Conservation (phyloP, 2,113 vertebrate species). For the Uropsilus gracilis region DNA sequence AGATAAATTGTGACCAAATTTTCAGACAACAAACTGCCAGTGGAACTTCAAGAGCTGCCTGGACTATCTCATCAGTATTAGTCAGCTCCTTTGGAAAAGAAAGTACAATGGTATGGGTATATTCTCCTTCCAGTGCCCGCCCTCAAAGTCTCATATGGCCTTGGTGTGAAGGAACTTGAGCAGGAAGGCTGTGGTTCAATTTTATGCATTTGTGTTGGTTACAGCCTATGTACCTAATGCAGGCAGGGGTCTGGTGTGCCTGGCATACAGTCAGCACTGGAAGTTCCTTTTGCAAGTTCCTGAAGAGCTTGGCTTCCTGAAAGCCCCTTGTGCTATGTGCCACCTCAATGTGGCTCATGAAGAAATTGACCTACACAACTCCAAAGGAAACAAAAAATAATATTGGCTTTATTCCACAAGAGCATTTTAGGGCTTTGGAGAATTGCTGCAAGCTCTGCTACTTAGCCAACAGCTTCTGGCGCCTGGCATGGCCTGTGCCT, state of each 20-base stretch:
- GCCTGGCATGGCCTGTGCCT: constrained; percentile 88
- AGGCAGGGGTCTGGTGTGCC: constrained; percentile 89
- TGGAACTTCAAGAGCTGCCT: constrained; percentile 88
- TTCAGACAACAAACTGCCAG: constrained; percentile 89
- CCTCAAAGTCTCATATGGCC: constrained; percentile 92
- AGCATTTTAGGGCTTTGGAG: constrained; percentile 89
- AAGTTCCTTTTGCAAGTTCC: constrained; percentile 92
- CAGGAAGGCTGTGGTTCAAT: constrained; percentile 94
- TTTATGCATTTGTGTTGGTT: constrained; percentile 89
- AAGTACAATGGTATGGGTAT: constrained; percentile 94
- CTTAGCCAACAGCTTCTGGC: constrained; percentile 92
- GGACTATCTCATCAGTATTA: constrained; percentile 93
- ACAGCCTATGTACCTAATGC: constrained; percentile 93
- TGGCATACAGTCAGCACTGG: constrained; percentile 94
- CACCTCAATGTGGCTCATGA: constrained; percentile 95
- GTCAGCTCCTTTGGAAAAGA: constrained; percentile 90
- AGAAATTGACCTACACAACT: constrained; percentile 94
- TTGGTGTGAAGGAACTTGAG: constrained; percentile 93
- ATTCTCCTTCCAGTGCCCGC: constrained; percentile 91
- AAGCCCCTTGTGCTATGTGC: constrained; percentile 93
- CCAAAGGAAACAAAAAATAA: constrained; percentile 94
- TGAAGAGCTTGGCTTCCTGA: constrained; percentile 88
- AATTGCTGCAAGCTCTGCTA: constrained; percentile 87
- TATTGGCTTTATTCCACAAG: constrained; percentile 92
- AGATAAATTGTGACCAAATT: constrained; percentile 94